Evolutionary conservation across 2,113 vertebrate species (phyloP).

Genomic region (Oryzias curvinotus): DNA sequence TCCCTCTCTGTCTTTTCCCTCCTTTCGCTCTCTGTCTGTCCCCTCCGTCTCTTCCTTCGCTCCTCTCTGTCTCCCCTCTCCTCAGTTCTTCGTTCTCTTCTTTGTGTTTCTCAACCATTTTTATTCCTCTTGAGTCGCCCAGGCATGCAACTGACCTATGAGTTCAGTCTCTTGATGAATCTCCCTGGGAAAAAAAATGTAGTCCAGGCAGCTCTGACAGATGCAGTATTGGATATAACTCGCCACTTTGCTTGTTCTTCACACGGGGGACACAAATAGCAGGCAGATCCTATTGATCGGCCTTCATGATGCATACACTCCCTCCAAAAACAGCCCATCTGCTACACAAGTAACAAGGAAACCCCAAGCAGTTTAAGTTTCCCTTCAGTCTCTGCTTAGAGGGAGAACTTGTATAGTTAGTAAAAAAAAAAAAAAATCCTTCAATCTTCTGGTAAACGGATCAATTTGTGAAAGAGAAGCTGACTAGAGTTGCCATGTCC

Average conservation of each 20-base stretch:
- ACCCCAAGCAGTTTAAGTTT: conserved; percentile 48
- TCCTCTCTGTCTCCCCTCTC: conserved; percentile 55
- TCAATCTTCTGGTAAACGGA: conserved; percentile 4
- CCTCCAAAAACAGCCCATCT: conserved; percentile 30
- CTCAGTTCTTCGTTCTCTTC: conserved; percentile 71
- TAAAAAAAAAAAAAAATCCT: not conserved
- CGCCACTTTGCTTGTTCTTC: conserved; percentile 55
- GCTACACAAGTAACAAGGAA: conserved; percentile 34
- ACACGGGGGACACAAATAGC: conserved; percentile 54
- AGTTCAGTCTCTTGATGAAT: conserved; percentile 69
- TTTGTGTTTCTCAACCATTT: conserved; percentile 72
- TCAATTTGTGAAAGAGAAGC: conserved; percentile 53
- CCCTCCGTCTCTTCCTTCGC: conserved; percentile 34
- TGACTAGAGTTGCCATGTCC: conserved; percentile 72
- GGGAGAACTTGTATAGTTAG: conserved; percentile 33
- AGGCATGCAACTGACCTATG: conserved; percentile 75
- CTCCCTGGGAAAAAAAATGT: conserved; percentile 47
- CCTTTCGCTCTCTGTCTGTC: conserved; percentile 26
- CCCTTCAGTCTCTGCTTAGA: conserved; percentile 23
- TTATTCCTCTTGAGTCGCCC: conserved; percentile 75
- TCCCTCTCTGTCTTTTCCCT: conserved; percentile 35
- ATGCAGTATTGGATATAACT: conserved; percentile 57
- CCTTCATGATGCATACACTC: conserved; percentile 40
- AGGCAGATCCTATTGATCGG: conserved; percentile 50
- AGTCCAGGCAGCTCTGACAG: conserved; percentile 38